phyloP scores from a whole-genome alignment of 1,140 invertebrate species.

The Drosophila truncata region DNA sequence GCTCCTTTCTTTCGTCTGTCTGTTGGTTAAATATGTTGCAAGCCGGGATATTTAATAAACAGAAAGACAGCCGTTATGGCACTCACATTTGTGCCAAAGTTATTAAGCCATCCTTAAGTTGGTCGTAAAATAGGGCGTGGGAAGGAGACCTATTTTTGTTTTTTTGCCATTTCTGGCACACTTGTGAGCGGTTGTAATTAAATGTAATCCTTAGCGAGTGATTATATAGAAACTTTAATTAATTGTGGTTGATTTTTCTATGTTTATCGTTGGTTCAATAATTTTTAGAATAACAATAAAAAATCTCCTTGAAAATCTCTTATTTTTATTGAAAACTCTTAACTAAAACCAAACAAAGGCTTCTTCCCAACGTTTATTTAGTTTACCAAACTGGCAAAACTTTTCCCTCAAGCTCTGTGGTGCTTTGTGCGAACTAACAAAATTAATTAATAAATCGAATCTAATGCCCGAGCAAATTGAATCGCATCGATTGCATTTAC shows the following conservation, averaged over 20 bases:
- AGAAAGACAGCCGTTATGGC: conserved; percentile 48
- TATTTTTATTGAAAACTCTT: background rate
- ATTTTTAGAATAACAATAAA: too few relatives aligned
- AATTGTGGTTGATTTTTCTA: background rate
- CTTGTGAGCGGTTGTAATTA: conserved; percentile 22
- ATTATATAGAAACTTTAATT: background rate
- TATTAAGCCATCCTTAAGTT: conserved; percentile 65
- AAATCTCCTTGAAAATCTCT: background rate
- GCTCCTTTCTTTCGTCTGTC: conserved; percentile 5
- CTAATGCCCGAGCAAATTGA: conserved; percentile 66
- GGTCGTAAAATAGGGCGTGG: conserved; percentile 21
- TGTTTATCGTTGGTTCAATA: too few relatives aligned
- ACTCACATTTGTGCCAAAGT: conserved; percentile 67
- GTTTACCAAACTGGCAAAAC: conserved; percentile 19
- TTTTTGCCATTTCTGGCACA: conserved; percentile 18
- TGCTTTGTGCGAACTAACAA: conserved; percentile 17
- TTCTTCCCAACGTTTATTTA: conserved; percentile 15
- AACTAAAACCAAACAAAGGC: background rate
- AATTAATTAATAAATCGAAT: conserved; percentile 81
- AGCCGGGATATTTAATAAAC: conserved; percentile 73
- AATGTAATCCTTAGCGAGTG: too few relatives aligned
- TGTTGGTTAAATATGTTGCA: conserved; percentile 68
- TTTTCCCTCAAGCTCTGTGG: conserved; percentile 20
- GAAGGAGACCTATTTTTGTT: conserved; percentile 9
- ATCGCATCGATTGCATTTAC: conserved; percentile 68